phyloP scores from a whole-genome alignment of 2,888 invertebrate genomes.

The Pecten maximus region DNA sequence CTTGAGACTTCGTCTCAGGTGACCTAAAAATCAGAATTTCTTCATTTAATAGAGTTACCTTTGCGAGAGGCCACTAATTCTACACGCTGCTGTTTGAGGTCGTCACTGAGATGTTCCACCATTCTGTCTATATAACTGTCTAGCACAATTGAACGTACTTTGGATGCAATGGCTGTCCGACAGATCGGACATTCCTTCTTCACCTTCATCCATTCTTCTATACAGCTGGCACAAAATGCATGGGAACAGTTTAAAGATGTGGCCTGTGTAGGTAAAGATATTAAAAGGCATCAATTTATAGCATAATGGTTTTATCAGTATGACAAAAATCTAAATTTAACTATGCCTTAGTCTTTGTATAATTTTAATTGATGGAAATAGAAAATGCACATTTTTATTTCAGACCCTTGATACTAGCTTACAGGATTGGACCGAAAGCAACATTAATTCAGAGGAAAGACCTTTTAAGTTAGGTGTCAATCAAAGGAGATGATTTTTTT shows the following conservation, averaged over 20 bases:
- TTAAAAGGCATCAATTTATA: too few relatives aligned
- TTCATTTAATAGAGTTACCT: slow-evolving; percentile 61
- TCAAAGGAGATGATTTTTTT: not conserved
- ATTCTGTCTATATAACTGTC: slow-evolving; percentile 90
- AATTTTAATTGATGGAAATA: too few relatives aligned
- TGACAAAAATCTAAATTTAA: too few relatives aligned
- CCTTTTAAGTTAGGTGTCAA: too few relatives aligned
- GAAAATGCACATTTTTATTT: too few relatives aligned
- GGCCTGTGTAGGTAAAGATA: slow-evolving; percentile 82
- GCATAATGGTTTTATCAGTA: too few relatives aligned
- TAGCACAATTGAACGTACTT: slow-evolving; percentile 84
- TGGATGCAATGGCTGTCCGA: slow-evolving; percentile 79
- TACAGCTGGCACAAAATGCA: slow-evolving; percentile 89
- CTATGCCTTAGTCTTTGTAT: too few relatives aligned
- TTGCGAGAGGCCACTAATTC: slow-evolving; percentile 84
- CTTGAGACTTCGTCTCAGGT: too few relatives aligned
- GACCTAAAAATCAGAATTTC: too few relatives aligned
- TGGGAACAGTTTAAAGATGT: slow-evolving; percentile 89
- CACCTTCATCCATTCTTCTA: slow-evolving; percentile 88
- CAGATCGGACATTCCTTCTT: slow-evolving; percentile 90
- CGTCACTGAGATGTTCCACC: slow-evolving; percentile 86
- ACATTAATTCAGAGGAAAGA: too few relatives aligned
- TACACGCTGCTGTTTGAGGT: slow-evolving; percentile 85
- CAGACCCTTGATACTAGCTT: too few relatives aligned
- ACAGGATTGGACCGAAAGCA: too few relatives aligned